phyloP scores from a whole-genome alignment of 2,888 invertebrate genomes.

The Cephus pulcher region DNA sequence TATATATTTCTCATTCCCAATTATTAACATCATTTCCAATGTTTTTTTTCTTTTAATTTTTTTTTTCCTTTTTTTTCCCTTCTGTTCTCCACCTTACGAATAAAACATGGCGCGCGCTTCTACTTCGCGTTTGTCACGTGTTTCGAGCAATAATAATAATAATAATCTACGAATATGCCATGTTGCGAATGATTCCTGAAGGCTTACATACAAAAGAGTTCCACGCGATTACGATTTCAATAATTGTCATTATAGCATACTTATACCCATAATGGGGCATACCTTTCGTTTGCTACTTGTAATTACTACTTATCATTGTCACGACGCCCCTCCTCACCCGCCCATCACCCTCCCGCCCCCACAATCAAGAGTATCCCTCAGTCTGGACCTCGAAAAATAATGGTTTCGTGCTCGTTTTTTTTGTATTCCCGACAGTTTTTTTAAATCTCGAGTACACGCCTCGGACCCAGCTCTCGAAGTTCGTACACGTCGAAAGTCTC shows the following conservation, averaged over 20 bases:
- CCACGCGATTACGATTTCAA: not conserved
- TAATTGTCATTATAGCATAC: not conserved
- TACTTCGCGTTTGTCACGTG: not conserved
- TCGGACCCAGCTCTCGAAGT: constrained; percentile 58
- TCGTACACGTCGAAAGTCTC: constrained; percentile 53
- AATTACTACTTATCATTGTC: no score
- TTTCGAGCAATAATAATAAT: not conserved
- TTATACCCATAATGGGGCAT: no score
- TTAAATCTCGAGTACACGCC: constrained; percentile 58
- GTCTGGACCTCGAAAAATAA: not conserved
- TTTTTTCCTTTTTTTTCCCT: not conserved
- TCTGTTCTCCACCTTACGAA: not conserved
- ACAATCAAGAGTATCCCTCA: not conserved
- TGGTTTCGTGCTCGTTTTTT: constrained; percentile 54
- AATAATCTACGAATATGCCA: not conserved
- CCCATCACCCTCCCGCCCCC: not conserved
- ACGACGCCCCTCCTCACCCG: not conserved
- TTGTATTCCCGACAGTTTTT: constrained; percentile 63
- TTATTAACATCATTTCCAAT: not conserved
- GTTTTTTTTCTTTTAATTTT: not conserved
- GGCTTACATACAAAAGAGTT: not conserved
- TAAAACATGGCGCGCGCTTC: not conserved
- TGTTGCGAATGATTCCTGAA: not conserved
- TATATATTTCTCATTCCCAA: not conserved
- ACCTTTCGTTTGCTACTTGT: no score